phyloP scores from a whole-genome alignment of 1,140 invertebrate species.

The Drosophila bipectinata region DNA sequence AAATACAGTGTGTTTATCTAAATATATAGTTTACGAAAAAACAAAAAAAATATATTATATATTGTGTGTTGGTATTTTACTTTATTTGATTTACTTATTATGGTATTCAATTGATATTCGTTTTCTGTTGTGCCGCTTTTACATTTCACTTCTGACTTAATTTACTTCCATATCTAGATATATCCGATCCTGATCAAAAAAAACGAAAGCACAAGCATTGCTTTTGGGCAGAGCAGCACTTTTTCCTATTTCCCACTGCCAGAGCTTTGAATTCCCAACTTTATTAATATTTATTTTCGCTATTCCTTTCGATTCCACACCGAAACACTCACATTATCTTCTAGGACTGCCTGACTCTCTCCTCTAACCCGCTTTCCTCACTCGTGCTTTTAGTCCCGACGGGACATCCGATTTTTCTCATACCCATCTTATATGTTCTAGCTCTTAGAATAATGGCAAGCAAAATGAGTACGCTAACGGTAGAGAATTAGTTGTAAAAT shows the following conservation, averaged over 20 bases:
- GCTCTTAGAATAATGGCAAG: slow-evolving; percentile 68
- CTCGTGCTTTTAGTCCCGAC: slow-evolving; percentile 16
- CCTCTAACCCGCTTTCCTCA: slow-evolving; percentile 18
- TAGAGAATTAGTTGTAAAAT: slow-evolving; percentile 71
- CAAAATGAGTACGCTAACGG: slow-evolving; percentile 73
- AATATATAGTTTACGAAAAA: slow-evolving; percentile 74
- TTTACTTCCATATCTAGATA: slow-evolving; percentile 32
- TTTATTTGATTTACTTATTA: slow-evolving; percentile 58
- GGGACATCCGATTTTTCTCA: slow-evolving; percentile 1
- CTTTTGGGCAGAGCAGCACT: slow-evolving; percentile 59
- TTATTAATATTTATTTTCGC: slow-evolving; percentile 16
- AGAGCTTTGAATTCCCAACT: slow-evolving; percentile 9
- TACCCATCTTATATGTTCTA: slow-evolving; percentile 59
- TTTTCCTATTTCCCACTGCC: slow-evolving; percentile 15
- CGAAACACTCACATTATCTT: slow-evolving; percentile 13
- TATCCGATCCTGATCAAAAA: slow-evolving; percentile 32
- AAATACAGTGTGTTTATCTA: slow-evolving; percentile 67
- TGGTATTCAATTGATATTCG: slow-evolving; percentile 38
- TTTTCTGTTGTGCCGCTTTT: slow-evolving; percentile 72
- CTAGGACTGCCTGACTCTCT: slow-evolving; percentile 36
- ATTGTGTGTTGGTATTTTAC: slow-evolving; percentile 79
- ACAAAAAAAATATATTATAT: slow-evolving; percentile 61
- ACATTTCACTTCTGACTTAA: slow-evolving; percentile 37
- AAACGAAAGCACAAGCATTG: slow-evolving; percentile 26
- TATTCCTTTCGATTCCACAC: slow-evolving; percentile 18